Percentiles rank a stretch among this genome's conserved stretches.
phyloP scores from a whole-genome alignment of 2,888 invertebrate species.

The Unio delphinus region DNA sequence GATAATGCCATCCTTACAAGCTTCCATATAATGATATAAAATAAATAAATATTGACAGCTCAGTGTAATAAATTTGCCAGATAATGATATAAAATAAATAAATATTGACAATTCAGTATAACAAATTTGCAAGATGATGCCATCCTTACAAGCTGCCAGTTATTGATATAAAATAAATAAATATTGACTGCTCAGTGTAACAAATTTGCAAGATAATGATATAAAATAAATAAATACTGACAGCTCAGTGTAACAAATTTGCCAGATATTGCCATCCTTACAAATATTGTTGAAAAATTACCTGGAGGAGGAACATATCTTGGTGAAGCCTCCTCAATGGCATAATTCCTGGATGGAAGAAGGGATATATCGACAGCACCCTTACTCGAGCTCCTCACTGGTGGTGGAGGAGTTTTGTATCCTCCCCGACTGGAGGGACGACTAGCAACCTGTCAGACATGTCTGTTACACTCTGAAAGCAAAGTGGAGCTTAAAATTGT shows the following conservation, averaged over 20 bases:
- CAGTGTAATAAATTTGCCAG: too few species aligned
- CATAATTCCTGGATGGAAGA: constrained; percentile 61
- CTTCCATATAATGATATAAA: too few species aligned
- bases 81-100: too few species aligned
- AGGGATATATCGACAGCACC: constrained; percentile 54
- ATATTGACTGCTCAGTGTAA: too few species aligned
- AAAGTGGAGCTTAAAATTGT: background rate
- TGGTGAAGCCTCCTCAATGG: constrained; percentile 48
- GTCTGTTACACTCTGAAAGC: constrained; percentile 57
- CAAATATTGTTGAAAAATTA: constrained; percentile 23
- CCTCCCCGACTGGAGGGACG: constrained; percentile 52
- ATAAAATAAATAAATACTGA: too few species aligned
- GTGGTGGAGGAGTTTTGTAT: constrained; percentile 61
- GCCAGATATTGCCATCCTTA: background rate
- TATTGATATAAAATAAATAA: too few species aligned
- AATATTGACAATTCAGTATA: too few species aligned
- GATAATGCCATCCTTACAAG: background rate
- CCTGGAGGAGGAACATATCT: constrained; percentile 56
- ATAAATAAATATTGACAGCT: too few species aligned
- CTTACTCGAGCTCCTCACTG: constrained; percentile 56
- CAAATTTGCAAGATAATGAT: too few species aligned
- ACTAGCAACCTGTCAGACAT: constrained; percentile 54
- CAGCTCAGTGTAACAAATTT: background rate
- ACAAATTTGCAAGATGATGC: too few species aligned
- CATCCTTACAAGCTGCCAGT: too few species aligned